phyloP scores from a whole-genome alignment of 1,140 invertebrate species.

The Hylaeus anthracinus region DNA sequence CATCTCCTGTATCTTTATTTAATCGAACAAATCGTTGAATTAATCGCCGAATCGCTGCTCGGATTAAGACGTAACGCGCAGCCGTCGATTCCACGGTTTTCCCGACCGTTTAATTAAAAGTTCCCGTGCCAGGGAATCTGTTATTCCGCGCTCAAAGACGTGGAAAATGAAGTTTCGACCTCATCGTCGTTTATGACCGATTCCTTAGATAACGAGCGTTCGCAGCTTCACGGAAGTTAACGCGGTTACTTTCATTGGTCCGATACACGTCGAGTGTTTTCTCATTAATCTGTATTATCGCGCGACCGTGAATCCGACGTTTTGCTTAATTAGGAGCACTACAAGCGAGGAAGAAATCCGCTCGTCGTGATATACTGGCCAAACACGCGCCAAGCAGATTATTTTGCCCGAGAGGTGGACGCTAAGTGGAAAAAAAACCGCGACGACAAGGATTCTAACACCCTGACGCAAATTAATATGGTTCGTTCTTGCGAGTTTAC shows the following conservation, averaged over 20 bases:
- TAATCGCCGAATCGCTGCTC: not conserved
- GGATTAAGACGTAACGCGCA: conserved; percentile 5
- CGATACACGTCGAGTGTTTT: conserved; percentile 20
- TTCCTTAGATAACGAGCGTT: conserved; percentile 18
- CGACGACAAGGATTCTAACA: not conserved
- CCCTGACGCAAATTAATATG: not conserved
- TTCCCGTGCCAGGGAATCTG: conserved; percentile 11
- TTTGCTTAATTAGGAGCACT: conserved; percentile 30
- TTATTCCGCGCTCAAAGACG: conserved; percentile 19
- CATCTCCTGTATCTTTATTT: too few relatives aligned
- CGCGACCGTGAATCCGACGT: conserved; percentile 8
- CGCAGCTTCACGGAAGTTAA: not conserved
- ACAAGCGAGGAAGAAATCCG: not conserved
- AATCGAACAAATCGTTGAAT: too few relatives aligned
- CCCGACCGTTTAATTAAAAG: conserved; percentile 30
- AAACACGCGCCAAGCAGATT: not conserved
- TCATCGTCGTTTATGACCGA: conserved; percentile 32
- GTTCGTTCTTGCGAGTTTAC: too few relatives aligned
- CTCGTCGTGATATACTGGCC: not conserved
- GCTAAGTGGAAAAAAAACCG: not conserved
- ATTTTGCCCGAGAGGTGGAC: not conserved
- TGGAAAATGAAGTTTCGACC: conserved; percentile 23
- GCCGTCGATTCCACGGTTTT: conserved; percentile 4
- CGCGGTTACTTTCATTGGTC: conserved; percentile 27
- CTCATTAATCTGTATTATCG: conserved; percentile 30